Base-by-base conservation (phyloP, 2,888 invertebrate species). In the Eurytoma adleriae region DNA sequence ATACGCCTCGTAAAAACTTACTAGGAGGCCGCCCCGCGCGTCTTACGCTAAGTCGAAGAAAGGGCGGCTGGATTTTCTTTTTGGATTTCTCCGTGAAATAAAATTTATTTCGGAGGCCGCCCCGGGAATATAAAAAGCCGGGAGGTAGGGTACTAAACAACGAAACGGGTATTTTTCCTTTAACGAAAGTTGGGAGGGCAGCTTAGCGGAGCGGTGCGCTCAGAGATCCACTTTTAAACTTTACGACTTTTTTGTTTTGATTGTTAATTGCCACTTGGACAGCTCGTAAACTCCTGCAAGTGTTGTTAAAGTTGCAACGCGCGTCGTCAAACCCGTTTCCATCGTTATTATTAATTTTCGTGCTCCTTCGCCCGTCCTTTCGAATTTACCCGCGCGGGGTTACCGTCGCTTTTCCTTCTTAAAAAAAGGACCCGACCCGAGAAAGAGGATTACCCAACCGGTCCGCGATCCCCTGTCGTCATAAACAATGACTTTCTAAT, bases 401-500 rank as follows among this genome's bases (percentile, higher is more conserved):
- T 56, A 20, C 54, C 30, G 14, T 18, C 27, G 54, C 50, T 62
- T 52, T 20, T 48, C 48, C n/a, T 40, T 7, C 3, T 2, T 2
- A 40, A 40, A 40, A 40, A 40, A 40, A 3, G 3, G 0, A 40
- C 4, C 40, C 40, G 7, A 7, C 0, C 40, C 5, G 40, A 40
- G 7, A 40, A 7, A 3, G 40, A 74, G 80, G 59, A 20, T 54
- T 18, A 73, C 7, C 4, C 30, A 71, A 85, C 84, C 84, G 83
- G 84, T 85, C 84, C 70, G 59, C 64, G 69, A 80, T 78, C 78
- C 40, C 61, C 14, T n/a, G 76, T 68, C 64, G 81, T 82, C 86
- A 77, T 85, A 84, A 86, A 86, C 85, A 87, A 87, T 86, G 84
- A 86, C 85, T 86, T 86, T 86, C 85, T 85, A 86, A 85, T 84